Percentiles rank a stretch among this genome's conserved stretches.
phyloP scores from a whole-genome alignment of 2,888 invertebrate genomes.

The Uropetala carovei region DNA sequence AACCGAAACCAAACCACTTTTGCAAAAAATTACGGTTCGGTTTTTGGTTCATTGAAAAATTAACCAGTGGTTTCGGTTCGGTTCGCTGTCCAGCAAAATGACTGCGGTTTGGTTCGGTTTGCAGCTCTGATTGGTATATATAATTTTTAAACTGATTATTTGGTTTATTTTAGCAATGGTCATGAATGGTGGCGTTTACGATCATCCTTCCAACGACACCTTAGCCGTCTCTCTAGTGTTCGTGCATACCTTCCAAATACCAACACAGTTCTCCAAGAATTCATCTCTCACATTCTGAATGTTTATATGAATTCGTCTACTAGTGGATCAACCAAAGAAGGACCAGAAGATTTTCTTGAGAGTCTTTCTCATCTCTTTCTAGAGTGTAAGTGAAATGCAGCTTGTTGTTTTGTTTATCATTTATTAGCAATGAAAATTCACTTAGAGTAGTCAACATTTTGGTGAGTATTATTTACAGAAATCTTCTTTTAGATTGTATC shows the following conservation, averaged over 20 bases:
- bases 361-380: conserved; percentile 85
- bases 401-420: conserved; percentile 62
- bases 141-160: conserved; percentile 67
- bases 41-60: no score
- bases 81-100: no score
- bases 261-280: conserved; percentile 82
- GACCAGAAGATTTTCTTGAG: conserved; percentile 81
- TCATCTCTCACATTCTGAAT: conserved; percentile 77
- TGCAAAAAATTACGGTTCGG: no score
- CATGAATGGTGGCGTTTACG: conserved; percentile 88
- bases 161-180: conserved; percentile 83
- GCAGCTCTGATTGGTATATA: no score
- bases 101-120: no score
- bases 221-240: conserved; percentile 85
- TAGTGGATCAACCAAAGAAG: conserved; percentile 71
- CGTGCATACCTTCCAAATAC: conserved; percentile 81
- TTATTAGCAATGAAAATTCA: no score
- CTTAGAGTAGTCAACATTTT: not conserved
- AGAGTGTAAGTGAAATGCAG: conserved; percentile 82
- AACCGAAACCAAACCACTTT: no score
- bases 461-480: not conserved
- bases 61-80: no score
- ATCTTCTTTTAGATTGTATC: no score
- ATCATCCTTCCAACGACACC: conserved; percentile 86
- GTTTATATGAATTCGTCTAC: conserved; percentile 70